Base-by-base conservation (phyloP, 2,797 vertebrate species). In the Crotalus adamanteus region DNA sequence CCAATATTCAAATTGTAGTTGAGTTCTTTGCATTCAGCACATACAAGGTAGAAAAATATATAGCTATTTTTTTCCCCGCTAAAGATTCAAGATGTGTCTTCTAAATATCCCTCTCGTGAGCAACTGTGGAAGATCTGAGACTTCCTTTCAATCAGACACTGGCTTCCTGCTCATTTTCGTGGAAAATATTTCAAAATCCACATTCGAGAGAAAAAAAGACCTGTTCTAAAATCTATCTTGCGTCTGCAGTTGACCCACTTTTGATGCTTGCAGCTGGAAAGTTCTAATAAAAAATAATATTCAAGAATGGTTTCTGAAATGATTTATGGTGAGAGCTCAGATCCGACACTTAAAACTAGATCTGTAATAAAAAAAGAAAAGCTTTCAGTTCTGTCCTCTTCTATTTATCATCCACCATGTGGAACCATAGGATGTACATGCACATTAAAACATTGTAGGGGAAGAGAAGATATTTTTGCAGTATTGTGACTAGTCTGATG, bases 331-430 rank as follows among this genome's bases (percentile, higher is more conserved):
- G 93, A 87, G 95, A 47, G 92, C 96, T 97, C 97, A 96, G 96
- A 97, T 96, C 93, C 95, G 97, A 97, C 96, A 95, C 42, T 26
- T 96, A 97, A 89, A 95, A 96, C 95, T 96, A 96, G 96, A 94
- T 28, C 61, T 55, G 25, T 56, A 83, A 95, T 94, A 94, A 94
- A 97, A 94, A 97, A 73, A 97, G 97, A 95, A 93, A 95, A 96
- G 95, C 87, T 89, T 95, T 92, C 57, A 94, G 94, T 92, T 96
- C 94, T 96, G 90, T 95, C 95, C 94, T 97, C 97, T 96, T 2
- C 59, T 53, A 65, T 85, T 85, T 83, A 85, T 14, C 47, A 6
- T 25, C 83, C 25, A 65, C 26, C 25, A 28, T n/a, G 14, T 20
- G 16, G 11, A 28, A 5, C 13, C 51, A 63, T 3, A 47, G 37